Evolutionary conservation across 1,140 invertebrate genomes (phyloP), one percentile per base, ranked within the genome.

Genomic region (Lanistes nyassanus): DNA sequence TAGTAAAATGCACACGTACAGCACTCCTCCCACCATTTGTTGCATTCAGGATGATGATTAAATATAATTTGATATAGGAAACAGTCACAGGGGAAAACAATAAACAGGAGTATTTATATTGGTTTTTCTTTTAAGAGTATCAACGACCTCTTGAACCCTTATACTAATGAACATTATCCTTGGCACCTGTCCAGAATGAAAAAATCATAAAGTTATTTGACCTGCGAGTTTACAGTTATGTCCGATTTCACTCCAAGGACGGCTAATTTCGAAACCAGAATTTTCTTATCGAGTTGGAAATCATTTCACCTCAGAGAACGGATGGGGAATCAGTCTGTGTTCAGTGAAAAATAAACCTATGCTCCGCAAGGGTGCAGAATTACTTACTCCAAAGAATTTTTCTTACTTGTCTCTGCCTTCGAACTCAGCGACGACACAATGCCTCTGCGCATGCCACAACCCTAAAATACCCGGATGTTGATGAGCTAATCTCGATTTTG

Each of bases 401-500:
- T 64, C 31, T 37, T 42, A 64, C 60, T 42, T 74, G 58, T 55
- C 53, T 42, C 62, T 66, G 34, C n/a, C 31, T 37, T 37, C 21
- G 72, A 73, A 65, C 60, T 65, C 72, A 51, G 29, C 39, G 39
- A 64, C 62, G 60, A 74, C 60, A 74, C 60, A 55, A 58, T 51
- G 64, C 37, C 60, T 65, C 26, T 65, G 60, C 60, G 64, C 64
- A 74, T 64, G 72, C 60, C 69, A 47, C 9, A 53, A 78, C 26
- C 58, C 58, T 9, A n/a, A 37, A 58, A n/a, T 69, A 47, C 77
- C 77, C 77, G 77, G 77, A 78, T 78, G 66, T 60, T 13, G 47
- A 75, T 78, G 73, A 72, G 56, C n/a, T 69, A 74, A 75, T 75
- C 76, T 78, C 76, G 76, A 34, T 55, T 56, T 19, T 29, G 1